Evolutionary conservation across 1,140 invertebrate genomes (phyloP), one percentile per base, ranked within the genome.

Genomic region (Zelostemma sp.): DNA sequence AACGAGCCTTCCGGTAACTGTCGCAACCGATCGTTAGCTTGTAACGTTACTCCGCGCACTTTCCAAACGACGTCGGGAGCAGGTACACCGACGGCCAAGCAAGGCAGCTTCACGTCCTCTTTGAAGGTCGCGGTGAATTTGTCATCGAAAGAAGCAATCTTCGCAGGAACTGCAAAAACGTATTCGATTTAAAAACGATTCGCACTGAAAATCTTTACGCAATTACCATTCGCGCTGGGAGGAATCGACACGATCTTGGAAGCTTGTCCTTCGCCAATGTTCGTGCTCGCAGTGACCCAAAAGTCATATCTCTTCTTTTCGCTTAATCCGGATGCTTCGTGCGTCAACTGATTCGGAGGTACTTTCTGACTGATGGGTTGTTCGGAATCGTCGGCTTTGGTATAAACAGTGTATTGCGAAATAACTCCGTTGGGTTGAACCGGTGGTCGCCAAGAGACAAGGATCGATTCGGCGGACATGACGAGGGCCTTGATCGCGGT

Each of bases 381-480:
- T 59, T 89, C 91, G 1, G 90, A 87, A 68, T 89, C 89, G 75
- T 92, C 91, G 15, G 92, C 92, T 81, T 93, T 93, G 0, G 92
- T 91, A 84, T 98, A 98, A 6, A 98, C 92, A 25, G 94, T 97
- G 83, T 98, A 98, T 80, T 97, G 95, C 6, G 90, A 94, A 55
- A 98, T 92, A 41, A 97, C 90, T 15, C 97, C 97, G 80, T 98
- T 98, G 15, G 95, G 94, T 76, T 95, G 92, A 77, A 90, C 89
- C 49, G 97, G 97, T 68, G 93, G 92, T 74, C 94, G 91, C 97
- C 97, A 99, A 6, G 94, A 95, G 0, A 98, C 93, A 2, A 98
- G 87, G 77, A 98, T 96, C 1, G 94, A 93, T 78, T 95, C 95
- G 19, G 89, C 88, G 45, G 95, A 96, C 91, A 96, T 96, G 4